Evolutionary conservation across 2,888 invertebrate species (phyloP), one percentile per base, ranked within the genome.

Genomic region (Iphiclides podalirius): DNA sequence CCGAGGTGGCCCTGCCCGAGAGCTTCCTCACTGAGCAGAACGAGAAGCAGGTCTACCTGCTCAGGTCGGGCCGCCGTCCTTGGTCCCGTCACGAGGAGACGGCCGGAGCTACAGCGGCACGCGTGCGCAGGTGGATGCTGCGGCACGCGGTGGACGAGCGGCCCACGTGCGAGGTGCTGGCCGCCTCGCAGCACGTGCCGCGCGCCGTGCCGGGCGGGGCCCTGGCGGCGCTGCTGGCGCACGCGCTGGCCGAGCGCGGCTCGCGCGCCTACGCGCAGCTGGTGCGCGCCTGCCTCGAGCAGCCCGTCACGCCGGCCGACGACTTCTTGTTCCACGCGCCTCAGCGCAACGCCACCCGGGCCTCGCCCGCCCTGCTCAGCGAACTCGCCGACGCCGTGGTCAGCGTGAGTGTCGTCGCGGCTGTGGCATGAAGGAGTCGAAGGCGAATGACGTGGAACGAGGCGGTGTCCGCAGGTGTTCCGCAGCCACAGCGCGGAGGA

Each of bases 201-300:
- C 94, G 97, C 0, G 94, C 95, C 0, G 90, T 97, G n/a, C 96
- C 96, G 64, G 96, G 97, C 58, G 93, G 94, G 0, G 94, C 96
- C 54, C 75, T 98, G 1, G 93, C 95, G 43, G 96, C 96, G 59
- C 92, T 96, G 67, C 86, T 98, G 9, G 90, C 94, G 0, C 94
- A 95, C 59, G 95, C 96, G 0, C 86, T 98, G 0, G 92, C 92
- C 9, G 95, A 96, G 70, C 93, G 95, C 0, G 93, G 66, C 1
- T 68, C 79, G 0, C 61, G 77, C 2, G 72, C 73, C 0, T 82
- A 85, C 60, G 70, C 69, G 47, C 57, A 78, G 1, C 67, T 87
- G 1, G 63, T 88, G 1, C 58, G 66, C 0, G 83, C 82, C 0
- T 87, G 87, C 15, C 57, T 87, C 0, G 74, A 79, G 36, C 87